Percentiles rank a stretch among this genome's conserved stretches.
phyloP scores from a whole-genome alignment of 2,113 vertebrate genomes.

The Zapus hudsonius region DNA sequence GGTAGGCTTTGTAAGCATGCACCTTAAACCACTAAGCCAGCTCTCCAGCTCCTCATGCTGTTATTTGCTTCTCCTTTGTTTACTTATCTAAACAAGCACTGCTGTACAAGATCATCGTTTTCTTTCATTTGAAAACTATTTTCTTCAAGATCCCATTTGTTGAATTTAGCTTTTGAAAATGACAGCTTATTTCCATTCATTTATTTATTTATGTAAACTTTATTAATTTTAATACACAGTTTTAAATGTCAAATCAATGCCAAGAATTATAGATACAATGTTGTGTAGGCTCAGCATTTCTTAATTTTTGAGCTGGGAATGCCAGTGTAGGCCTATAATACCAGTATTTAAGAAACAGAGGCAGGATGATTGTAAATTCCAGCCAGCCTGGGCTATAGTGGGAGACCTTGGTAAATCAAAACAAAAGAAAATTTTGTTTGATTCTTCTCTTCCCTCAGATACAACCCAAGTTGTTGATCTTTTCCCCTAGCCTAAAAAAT shows the following conservation, averaged over 20 bases:
- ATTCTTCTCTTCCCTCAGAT: not conserved
- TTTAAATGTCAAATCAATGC: not conserved
- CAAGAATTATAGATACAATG: not conserved
- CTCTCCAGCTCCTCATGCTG: too few relatives aligned
- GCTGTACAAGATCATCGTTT: not conserved
- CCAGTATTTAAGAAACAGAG: not conserved
- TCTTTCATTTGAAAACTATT: constrained; percentile 26
- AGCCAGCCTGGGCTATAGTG: not conserved
- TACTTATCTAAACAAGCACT: not conserved
- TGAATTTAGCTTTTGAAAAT: constrained; percentile 6
- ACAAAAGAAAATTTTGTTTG: not conserved
- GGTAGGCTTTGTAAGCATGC: too few relatives aligned
- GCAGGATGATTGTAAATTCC: not conserved
- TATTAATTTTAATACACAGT: not conserved
- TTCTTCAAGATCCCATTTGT: not conserved
- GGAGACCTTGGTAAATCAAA: not conserved
- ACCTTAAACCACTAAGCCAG: too few relatives aligned
- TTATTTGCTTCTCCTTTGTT: constrained; percentile 19
- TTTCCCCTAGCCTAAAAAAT: not conserved
- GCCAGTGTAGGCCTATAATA: too few relatives aligned
- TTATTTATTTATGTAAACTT: not conserved
- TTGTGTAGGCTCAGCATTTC: not conserved
- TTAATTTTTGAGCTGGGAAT: not conserved
- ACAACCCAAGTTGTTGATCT: not conserved
- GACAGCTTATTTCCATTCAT: not conserved